Percentiles rank a stretch among this genome's conserved stretches.
Conservation (phyloP, 2,113 vertebrate genomes). For the Carettochelys insculpta region DNA sequence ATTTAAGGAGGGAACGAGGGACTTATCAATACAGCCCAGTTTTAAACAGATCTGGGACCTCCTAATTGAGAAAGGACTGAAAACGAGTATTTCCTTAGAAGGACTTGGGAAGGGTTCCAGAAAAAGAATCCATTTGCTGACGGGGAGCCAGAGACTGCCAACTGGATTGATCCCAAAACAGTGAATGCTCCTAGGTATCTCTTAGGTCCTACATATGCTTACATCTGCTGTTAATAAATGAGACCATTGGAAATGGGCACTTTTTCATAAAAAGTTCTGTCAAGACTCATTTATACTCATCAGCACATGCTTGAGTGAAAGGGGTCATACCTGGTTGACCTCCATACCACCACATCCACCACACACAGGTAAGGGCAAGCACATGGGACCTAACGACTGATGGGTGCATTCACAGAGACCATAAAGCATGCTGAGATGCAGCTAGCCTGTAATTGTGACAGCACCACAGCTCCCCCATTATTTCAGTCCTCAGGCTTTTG, state of each 20-base stretch:
- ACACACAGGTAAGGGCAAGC: neutral
- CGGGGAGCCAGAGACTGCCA: neutral
- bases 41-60: neutral
- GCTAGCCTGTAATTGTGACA: neutral
- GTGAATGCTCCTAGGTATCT: neutral
- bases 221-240: neutral
- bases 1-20: neutral
- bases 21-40: neutral
- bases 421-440: neutral
- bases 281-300: neutral
- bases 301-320: neutral
- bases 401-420: neutral
- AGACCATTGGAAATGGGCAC: neutral
- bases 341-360: neutral
- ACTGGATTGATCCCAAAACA: neutral
- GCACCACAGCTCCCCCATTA: neutral
- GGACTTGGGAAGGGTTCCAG: neutral
- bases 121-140: neutral
- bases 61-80: neutral
- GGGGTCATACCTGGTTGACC: neutral
- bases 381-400: accelerated
- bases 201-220: neutral
- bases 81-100: neutral
- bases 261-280: neutral
- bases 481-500: neutral